Percentiles rank a stretch among this genome's conserved stretches.
Conservation (phyloP, 1,140 invertebrate species). For the Nasonia giraulti region DNA sequence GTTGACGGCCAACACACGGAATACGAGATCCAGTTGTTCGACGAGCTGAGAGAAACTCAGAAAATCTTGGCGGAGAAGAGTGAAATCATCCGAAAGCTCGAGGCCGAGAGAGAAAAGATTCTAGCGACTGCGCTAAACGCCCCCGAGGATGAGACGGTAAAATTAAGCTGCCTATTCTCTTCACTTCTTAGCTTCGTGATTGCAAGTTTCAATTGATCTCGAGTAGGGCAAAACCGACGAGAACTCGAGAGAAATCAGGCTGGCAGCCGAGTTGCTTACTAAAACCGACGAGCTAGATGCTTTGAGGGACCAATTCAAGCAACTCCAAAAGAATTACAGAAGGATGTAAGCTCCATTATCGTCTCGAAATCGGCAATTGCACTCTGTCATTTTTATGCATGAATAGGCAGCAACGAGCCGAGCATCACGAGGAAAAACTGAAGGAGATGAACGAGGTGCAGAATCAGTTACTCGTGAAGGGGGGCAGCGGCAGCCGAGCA, state of each 20-base stretch:
- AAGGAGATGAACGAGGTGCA: slow-evolving; percentile 53
- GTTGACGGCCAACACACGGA: slow-evolving; percentile 54
- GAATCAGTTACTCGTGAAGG: slow-evolving; percentile 52
- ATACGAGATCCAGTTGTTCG: slow-evolving; percentile 59
- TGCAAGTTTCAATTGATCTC: slow-evolving; percentile 30
- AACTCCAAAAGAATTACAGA: slow-evolving; percentile 55
- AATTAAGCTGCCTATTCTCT: not conserved
- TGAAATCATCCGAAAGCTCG: slow-evolving; percentile 49
- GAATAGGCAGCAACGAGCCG: slow-evolving; percentile 58
- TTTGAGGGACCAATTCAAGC: slow-evolving; percentile 51
- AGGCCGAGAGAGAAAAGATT: slow-evolving; percentile 43
- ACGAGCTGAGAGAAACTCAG: slow-evolving; percentile 54
- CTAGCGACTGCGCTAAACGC: slow-evolving; percentile 1
- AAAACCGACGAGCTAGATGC: slow-evolving; percentile 55
- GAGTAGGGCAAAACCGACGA: slow-evolving; percentile 50
- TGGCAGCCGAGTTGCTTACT: slow-evolving; percentile 54
- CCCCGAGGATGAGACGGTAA: slow-evolving; percentile 7
- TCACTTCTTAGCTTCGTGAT: slow-evolving; percentile 49
- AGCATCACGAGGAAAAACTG: slow-evolving; percentile 55
- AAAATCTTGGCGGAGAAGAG: slow-evolving; percentile 45
- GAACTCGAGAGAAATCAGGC: not conserved
- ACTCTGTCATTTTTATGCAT: not conserved
- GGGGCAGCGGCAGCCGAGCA: slow-evolving; percentile 27
- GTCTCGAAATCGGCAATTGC: not conserved
- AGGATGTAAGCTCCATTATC: slow-evolving; percentile 53